These are phyloP conservation scores for Drosophila biarmipes DNA, from an alignment of 1,140 invertebrate species.

Conservation along the genomic window DNA sequence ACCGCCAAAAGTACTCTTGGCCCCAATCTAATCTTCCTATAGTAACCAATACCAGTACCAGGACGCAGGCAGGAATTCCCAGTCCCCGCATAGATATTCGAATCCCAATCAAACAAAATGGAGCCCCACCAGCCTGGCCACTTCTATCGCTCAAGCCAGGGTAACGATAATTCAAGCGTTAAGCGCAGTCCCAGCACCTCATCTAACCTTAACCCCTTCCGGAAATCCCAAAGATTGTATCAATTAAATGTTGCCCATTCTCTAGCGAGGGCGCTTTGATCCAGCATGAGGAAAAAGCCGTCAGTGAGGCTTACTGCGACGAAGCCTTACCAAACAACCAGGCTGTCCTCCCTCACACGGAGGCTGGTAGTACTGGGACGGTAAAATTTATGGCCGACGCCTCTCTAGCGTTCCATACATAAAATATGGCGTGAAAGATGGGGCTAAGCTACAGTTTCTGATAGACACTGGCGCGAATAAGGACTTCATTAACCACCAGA, in stretches of 20 bases:
- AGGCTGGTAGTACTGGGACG: neutral
- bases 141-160: neutral
- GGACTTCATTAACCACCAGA: conserved; percentile 20
- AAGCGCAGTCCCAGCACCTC: no score
- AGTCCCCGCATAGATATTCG: neutral
- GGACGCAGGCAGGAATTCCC: neutral
- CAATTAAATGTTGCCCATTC: no score
- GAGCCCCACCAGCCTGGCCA: neutral
- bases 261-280: no score
- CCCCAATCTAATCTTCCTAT: no score
- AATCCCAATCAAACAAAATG: neutral
- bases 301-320: no score
- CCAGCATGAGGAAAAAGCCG: no score
- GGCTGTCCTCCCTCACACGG: no score
- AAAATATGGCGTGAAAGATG: neutral
- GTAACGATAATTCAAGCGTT: neutral
- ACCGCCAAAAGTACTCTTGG: no score
- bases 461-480: conserved; percentile 22
- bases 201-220: no score
- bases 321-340: no score
- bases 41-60: neutral
- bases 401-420: neutral
- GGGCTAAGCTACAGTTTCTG: neutral
- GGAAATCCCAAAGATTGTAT: no score
- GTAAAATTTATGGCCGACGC: conserved; percentile 4